A percentile compares a stretch with the other conserved stretches of the same genome.
These are phyloP conservation scores for Ctenomys sociabilis DNA, from an alignment of 2,113 vertebrate genomes.

Conservation along the genomic window DNA sequence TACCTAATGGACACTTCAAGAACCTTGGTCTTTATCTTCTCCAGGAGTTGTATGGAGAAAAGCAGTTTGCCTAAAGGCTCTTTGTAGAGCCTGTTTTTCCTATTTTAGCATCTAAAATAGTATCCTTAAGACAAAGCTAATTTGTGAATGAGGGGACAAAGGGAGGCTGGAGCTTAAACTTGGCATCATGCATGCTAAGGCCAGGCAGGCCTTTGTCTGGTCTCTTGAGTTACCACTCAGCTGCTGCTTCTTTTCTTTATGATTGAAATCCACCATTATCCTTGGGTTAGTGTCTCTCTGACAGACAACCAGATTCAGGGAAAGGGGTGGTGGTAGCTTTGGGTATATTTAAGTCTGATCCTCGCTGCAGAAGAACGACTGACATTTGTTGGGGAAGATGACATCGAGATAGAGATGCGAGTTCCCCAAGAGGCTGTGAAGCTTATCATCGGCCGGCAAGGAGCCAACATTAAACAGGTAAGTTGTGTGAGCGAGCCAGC, in stretches of 20 bases:
- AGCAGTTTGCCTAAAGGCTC: background rate
- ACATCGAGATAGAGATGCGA: slow-evolving; percentile 79
- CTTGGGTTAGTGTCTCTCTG: background rate
- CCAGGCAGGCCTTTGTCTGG: background rate
- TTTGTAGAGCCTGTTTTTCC: background rate
- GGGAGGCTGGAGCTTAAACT: background rate
- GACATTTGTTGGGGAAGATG: slow-evolving; percentile 79
- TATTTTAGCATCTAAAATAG: slow-evolving; percentile 18
- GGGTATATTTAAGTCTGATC: background rate
- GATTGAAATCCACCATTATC: slow-evolving; percentile 13
- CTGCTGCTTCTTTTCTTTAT: background rate
- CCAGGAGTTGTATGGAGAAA: background rate
- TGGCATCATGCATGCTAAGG: background rate
- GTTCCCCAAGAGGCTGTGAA: slow-evolving; percentile 78
- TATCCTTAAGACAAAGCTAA: background rate
- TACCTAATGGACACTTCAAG: background rate
- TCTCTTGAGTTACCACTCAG: background rate
- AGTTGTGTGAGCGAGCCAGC: background rate
- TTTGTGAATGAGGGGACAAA: too few relatives aligned
- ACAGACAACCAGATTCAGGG: background rate
- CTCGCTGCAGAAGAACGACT: slow-evolving; percentile 75
- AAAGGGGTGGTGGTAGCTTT: background rate
- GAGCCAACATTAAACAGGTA: slow-evolving; percentile 83
- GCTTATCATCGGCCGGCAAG: slow-evolving; percentile 83
- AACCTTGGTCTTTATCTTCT: slow-evolving; percentile 27